Base-by-base conservation (phyloP, 2,888 invertebrate species). In the Tolmerus cingulatus region DNA sequence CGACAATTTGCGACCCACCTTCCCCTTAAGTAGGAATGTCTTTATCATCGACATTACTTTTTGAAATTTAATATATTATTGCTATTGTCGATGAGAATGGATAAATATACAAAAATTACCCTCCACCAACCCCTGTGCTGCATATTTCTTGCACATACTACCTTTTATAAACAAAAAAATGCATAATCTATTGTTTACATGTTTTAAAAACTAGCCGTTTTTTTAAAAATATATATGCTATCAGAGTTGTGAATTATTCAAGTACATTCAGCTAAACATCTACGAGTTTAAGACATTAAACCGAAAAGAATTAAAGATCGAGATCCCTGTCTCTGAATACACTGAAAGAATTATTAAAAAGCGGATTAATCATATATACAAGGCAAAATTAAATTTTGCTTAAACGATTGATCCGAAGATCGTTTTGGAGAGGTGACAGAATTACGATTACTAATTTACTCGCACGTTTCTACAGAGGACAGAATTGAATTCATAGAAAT, bases 401-500 rank as follows among this genome's bases (percentile, higher is more conserved):
- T 19, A 16, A 23, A 66, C 12, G 66, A 16, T 46, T 46, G 43
- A 66, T 46, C 46, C 19, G 30, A 27, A 37, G 37, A 57, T 27
- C 23, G 5, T 23, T 16, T n/a, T 66, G 66, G 27, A 9, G 57
- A 84, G 46, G 43, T 74, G 85, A 74, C 43, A 74, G 74, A 43
- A 85, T 74, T 74, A 76, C 51, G 5, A 30, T 30, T 37, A 84
- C 19, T 84, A 84, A 34, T 82, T 66, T 84, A 66, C 1, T 85
- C 51, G 30, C 57, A 30, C 27, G 9, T 74, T 46, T 43, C 74
- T 85, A 46, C 74, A 85, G n/a, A 85, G 74, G 85, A 85, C 85
- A 74, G 85, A 85, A 85, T 85, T 74, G 34, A 85, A 85, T 85
- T 85, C 85, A 85, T 74, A 43, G 85, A 85, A 85, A 74, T 74